Evolutionary conservation across 2,888 invertebrate genomes (phyloP).

Genomic region (Drosophila colorata): DNA sequence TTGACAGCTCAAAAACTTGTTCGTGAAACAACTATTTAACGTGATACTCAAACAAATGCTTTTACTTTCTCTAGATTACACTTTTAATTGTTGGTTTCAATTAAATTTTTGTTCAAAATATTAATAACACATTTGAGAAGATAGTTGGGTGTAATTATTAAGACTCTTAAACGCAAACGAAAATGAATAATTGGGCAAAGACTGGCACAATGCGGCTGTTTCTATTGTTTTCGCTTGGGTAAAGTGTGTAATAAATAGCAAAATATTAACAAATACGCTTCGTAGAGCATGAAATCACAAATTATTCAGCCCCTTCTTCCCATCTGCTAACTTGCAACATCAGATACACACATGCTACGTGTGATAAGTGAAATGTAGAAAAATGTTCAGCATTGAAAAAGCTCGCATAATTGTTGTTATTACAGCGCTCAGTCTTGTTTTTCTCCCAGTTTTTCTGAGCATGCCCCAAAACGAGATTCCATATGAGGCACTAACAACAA

Average conservation of each 20-base stretch:
- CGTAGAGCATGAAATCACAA: slow-evolving; percentile 79
- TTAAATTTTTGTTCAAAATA: slow-evolving; percentile 24
- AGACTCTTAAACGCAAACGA: slow-evolving; percentile 26
- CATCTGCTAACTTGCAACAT: slow-evolving; percentile 2
- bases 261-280: slow-evolving; percentile 80
- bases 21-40: neutral
- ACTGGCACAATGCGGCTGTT: slow-evolving; percentile 55
- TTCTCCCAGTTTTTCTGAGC: slow-evolving; percentile 30
- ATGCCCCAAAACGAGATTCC: slow-evolving; percentile 40
- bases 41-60: neutral
- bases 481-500: slow-evolving; percentile 31
- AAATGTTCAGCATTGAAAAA: slow-evolving; percentile 43
- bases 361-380: slow-evolving; percentile 64
- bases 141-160: slow-evolving; percentile 41
- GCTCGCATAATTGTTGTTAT: slow-evolving; percentile 42
- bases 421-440: slow-evolving; percentile 27
- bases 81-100: slow-evolving; percentile 6
- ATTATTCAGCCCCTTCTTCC: slow-evolving; percentile 42
- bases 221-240: slow-evolving; percentile 28
- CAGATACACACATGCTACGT: slow-evolving; percentile 13
- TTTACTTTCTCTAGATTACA: slow-evolving; percentile 38
- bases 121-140: slow-evolving; percentile 37
- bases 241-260: slow-evolving; percentile 70
- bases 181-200: slow-evolving; percentile 52
- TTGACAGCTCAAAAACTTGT: neutral